A percentile compares a stretch with the other conserved stretches of the same genome.
These are phyloP conservation scores for Stenichneumon culpator DNA, from an alignment of 2,888 invertebrate species.

Conservation along the genomic window DNA sequence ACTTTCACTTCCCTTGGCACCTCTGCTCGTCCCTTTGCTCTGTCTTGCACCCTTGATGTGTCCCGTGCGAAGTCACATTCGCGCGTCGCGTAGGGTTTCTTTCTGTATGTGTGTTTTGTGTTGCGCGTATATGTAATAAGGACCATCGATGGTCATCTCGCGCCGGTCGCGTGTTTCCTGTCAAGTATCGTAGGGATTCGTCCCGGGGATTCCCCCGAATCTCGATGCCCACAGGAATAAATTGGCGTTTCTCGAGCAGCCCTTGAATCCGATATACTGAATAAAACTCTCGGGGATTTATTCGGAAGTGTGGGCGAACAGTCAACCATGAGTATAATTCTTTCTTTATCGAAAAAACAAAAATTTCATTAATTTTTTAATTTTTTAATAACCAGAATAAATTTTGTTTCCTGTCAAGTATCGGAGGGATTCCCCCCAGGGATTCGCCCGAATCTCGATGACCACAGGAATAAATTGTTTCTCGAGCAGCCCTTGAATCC, in stretches of 20 bases:
- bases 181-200: conserved; percentile 33
- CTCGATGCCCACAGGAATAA: conserved; percentile 23
- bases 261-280: conserved; percentile 25
- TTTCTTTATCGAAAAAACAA: neutral
- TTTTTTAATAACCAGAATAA: too few species aligned
- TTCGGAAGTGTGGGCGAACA: neutral
- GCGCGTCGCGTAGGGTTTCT: conserved; percentile 55
- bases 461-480: conserved; percentile 41
- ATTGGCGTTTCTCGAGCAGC: conserved; percentile 28
- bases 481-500: conserved; percentile 18
- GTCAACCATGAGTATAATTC: too few species aligned
- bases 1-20: conserved; percentile 40
- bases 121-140: conserved; percentile 31
- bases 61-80: conserved; percentile 66
- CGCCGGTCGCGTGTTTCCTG: conserved; percentile 63
- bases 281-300: neutral
- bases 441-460: conserved; percentile 8
- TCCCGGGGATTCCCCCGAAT: conserved; percentile 8
- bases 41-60: conserved; percentile 29
- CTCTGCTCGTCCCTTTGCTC: conserved; percentile 24
- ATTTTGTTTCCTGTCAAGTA: conserved; percentile 61
- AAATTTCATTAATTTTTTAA: too few species aligned
- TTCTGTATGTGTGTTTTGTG: conserved; percentile 15
- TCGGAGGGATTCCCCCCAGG: neutral
- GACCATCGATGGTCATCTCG: conserved; percentile 60